A percentile compares a stretch with the other conserved stretches of the same genome.
phyloP scores from a whole-genome alignment of 2,113 vertebrate genomes.

The Mola mola region DNA sequence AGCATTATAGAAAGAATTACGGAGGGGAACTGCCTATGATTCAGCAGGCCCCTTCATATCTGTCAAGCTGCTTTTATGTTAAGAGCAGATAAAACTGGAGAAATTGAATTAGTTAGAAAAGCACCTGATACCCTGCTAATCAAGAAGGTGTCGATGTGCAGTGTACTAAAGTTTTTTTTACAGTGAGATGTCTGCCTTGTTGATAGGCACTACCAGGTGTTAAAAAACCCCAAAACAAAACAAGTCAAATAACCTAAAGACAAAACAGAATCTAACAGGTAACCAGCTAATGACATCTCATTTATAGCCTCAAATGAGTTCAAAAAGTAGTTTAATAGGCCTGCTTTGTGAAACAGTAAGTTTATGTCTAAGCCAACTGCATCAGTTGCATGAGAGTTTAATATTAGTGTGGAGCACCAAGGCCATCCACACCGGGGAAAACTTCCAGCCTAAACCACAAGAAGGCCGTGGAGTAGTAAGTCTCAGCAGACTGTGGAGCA shows the following conservation, averaged over 20 bases:
- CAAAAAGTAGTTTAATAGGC: no score
- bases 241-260: no score
- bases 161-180: no score
- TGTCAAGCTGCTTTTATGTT: no score
- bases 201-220: not conserved
- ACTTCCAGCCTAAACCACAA: conserved; percentile 30
- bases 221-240: no score
- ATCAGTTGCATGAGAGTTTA: conserved; percentile 5
- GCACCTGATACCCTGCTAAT: conserved; percentile 1
- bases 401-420: conserved; percentile 22
- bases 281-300: no score
- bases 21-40: no score
- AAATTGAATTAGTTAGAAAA: conserved; percentile 29
- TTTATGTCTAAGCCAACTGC: conserved; percentile 4
- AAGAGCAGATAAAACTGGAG: conserved; percentile 12
- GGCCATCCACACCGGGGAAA: conserved; percentile 29
- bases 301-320: conserved; percentile 4
- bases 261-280: no score
- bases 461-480: conserved; percentile 43
- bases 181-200: not conserved
- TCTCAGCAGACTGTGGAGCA: conserved; percentile 42
- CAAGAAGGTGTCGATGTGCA: not conserved
- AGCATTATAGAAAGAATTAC: no score
- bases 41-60: no score
- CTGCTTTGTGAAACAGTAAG: conserved; percentile 27